Base-by-base conservation (phyloP, 1,140 invertebrate species). In the Mya arenaria region DNA sequence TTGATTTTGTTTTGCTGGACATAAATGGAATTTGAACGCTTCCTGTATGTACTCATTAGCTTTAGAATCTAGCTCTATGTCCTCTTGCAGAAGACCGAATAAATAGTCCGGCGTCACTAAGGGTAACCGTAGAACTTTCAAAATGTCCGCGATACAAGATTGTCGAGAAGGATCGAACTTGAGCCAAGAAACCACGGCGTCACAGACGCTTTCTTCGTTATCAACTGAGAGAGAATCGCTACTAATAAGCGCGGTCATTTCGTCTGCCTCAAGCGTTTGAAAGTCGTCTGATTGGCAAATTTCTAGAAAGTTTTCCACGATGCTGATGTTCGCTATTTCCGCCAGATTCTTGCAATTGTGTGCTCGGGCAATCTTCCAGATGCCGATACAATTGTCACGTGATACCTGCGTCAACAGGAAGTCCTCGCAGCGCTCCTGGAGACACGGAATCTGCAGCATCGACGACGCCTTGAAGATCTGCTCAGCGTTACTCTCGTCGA, bases 401-500 rank as follows among this genome's bases (percentile, higher is more conserved):
- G 87, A 85, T 28, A 90, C 82, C 58, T 87, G 88, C 37, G 84
- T 85, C 4, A 88, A 82, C 0, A 91, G 75, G 62, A 89, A 91
- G 32, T 89, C 87, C 66, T 89, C 90, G 73, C 90, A 90, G 10
- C 89, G 84, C 55, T 84, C 82, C 75, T 90, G 89, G 4, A 91
- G 83, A 62, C 87, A 89, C 19, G 88, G 85, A 32, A 91, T 88
- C 82, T 91, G 90, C 34, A 91, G 84, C 55, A 91, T 66, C 13
- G 86, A 87, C 25, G 88, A 86, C 17, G 87, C 90, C 28, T 87
- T 82, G 55, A 91, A 84, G 19, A 90, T 86, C 48, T 82, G 85
- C 39, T 90, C 89, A n/a, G 89, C 90, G 74, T 90, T 91, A 25
- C 74, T 65, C 30, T 90, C 84, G n/a, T 72, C 82, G 2, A 91